Evolutionary conservation across 2,113 vertebrate genomes (phyloP).

Genomic region (Phyllopteryx taeniolatus): DNA sequence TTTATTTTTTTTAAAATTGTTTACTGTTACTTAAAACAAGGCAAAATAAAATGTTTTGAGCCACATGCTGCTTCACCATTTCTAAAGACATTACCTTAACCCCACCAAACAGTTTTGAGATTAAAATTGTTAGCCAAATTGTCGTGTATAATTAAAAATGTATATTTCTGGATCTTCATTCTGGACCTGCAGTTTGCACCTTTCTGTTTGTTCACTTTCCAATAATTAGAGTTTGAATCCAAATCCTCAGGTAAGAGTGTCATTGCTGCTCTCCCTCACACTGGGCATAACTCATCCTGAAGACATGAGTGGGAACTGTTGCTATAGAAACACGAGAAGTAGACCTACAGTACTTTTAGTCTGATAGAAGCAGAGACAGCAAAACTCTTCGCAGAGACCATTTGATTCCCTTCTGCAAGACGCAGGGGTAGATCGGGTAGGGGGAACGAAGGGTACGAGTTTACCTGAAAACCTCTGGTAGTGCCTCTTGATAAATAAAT

Average conservation of each 20-base stretch:
- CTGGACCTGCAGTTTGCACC: not conserved
- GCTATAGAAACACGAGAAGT: constrained; percentile 68
- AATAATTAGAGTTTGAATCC: constrained; percentile 30
- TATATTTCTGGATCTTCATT: not conserved
- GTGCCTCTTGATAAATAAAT: not conserved
- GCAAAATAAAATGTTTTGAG: no score
- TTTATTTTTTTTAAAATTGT: no score
- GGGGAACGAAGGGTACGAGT: constrained; percentile 3
- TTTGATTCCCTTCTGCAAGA: constrained; percentile 16
- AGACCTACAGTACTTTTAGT: constrained; percentile 54
- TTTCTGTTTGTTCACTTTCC: not conserved
- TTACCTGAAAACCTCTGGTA: not conserved
- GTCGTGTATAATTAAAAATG: not conserved
- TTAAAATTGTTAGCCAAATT: not conserved
- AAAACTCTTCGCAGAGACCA: constrained; percentile 40
- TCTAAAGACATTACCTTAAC: no score
- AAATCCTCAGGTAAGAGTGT: constrained; percentile 31
- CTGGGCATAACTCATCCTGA: constrained; percentile 47
- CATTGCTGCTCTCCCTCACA: constrained; percentile 31
- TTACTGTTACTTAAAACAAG: no score
- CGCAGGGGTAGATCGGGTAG: constrained; percentile 3
- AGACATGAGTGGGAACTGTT: constrained; percentile 62
- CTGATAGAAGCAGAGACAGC: constrained; percentile 44
- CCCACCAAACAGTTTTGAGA: not conserved
- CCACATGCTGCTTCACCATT: no score